Percentiles rank a stretch among this genome's conserved stretches.
phyloP scores from a whole-genome alignment of 1,140 invertebrate species.

The Drosophila persimilis region DNA sequence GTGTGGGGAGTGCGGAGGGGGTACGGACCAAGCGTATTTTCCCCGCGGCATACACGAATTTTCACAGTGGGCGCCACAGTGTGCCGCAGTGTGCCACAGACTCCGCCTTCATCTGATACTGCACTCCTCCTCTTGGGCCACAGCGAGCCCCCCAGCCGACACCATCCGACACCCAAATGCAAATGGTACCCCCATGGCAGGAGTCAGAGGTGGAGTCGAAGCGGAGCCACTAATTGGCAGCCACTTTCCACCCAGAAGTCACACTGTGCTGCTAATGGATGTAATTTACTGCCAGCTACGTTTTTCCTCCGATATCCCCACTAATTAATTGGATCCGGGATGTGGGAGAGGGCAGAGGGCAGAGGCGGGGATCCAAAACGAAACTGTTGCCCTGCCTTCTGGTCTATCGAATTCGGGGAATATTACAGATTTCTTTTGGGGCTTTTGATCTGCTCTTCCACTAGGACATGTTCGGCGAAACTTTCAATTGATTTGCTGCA shows the following conservation, averaged over 20 bases:
- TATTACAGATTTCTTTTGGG: too few species aligned
- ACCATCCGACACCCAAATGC: slow-evolving; percentile 37
- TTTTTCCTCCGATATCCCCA: slow-evolving; percentile 44
- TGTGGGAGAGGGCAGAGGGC: neutral
- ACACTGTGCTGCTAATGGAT: slow-evolving; percentile 76
- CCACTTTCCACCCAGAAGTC: slow-evolving; percentile 71
- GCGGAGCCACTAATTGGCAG: slow-evolving; percentile 68
- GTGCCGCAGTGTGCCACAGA: neutral
- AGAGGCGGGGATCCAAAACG: slow-evolving; percentile 1
- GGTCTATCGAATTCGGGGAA: too few species aligned
- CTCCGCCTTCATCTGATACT: neutral
- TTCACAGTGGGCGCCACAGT: slow-evolving; percentile 30
- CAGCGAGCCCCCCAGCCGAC: slow-evolving; percentile 6
- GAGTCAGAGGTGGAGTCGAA: slow-evolving; percentile 23
- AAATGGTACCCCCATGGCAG: slow-evolving; percentile 36
- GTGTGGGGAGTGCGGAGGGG: neutral
- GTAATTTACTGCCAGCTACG: slow-evolving; percentile 65
- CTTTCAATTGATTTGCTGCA: too few species aligned
- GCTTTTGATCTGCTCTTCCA: too few species aligned
- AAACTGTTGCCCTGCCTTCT: slow-evolving; percentile 2
- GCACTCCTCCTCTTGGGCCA: slow-evolving; percentile 2
- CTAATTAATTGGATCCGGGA: slow-evolving; percentile 48
- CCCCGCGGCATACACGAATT: slow-evolving; percentile 26
- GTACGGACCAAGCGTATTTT: neutral
- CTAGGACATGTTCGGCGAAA: too few species aligned